Base-by-base conservation (phyloP, 1,140 invertebrate species). In the Diuraphis noxia region DNA sequence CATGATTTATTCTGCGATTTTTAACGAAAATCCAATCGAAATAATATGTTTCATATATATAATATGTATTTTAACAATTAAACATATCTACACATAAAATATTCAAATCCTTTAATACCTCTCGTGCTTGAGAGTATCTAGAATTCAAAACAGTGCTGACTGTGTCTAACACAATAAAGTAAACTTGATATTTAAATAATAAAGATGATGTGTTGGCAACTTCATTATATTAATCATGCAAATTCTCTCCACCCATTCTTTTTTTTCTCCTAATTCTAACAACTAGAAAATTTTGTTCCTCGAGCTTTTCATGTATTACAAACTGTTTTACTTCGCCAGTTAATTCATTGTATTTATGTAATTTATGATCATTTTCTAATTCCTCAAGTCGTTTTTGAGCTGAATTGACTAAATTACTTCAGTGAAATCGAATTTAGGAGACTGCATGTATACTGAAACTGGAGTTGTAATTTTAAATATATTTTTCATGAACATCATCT, bases 381-480 rank as follows among this genome's bases (percentile, higher is more conserved):
- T 79, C 19, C 34, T 79, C 36, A 79, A 79, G 19, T 79, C 36
- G 77, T 79, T 79, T 79, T 79, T 36, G 34, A 79, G 77, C 36
- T 36, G 77, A 79, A 38, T 79, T 21, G 21, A 79, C 77, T 79
- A 79, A 79, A 79, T 79, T 23, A 36, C 77, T 38, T 79, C 77
- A 79, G 38, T 79, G 77, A 79, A 36, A 38, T 79, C 77, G 23
- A 79, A 79, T 79, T 79, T 79, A 79, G 77, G 77, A 79, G 36
- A 79, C 36, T 79, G 77, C 36, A 79, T 79, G 77, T 79, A 38
- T 79, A 79, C 34, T 38, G 77, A 79, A 36, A 79, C 77, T 36
- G 36, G 77, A 79, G 77, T 79, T 36, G 77, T 79, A 25, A 79
- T 79, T 79, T 79, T 79, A 38, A 79, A 79, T 79, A 79, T 23